These are phyloP conservation scores for Plotosus lineatus DNA, from an alignment of 2,113 vertebrate genomes.

Conservation along the genomic window DNA sequence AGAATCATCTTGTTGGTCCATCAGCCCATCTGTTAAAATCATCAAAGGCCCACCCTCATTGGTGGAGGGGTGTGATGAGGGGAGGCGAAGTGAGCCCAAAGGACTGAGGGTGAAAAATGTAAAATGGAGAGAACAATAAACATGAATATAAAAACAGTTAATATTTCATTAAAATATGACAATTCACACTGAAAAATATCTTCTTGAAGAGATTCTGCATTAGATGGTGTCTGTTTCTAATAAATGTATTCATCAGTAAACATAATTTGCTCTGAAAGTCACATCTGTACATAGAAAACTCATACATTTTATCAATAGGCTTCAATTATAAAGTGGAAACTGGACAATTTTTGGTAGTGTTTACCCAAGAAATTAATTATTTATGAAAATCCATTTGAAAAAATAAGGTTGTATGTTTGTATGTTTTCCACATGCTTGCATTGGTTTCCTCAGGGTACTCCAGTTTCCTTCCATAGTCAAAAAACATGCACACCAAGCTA, in stretches of 20 bases:
- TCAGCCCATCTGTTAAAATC: constrained; percentile 85
- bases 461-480: no score
- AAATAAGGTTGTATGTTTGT: not conserved
- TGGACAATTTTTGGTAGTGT: not conserved
- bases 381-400: not conserved
- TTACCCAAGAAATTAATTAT: not conserved
- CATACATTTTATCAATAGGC: not conserved
- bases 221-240: not conserved
- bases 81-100: constrained; percentile 49
- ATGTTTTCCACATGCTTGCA: no score
- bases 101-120: constrained; percentile 25
- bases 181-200: not conserved
- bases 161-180: not conserved
- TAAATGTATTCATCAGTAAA: not conserved
- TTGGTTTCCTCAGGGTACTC: no score
- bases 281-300: not conserved
- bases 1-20: constrained; percentile 90
- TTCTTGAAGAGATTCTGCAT: not conserved
- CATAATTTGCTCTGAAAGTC: not conserved
- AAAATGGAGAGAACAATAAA: not conserved
- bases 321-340: not conserved
- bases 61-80: constrained; percentile 88
- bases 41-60: constrained; percentile 88
- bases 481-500: no score
- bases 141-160: not conserved